Evolutionary conservation across 2,113 vertebrate genomes (phyloP), one percentile per base, ranked within the genome.

Genomic region (Marcusenius ussheri): DNA sequence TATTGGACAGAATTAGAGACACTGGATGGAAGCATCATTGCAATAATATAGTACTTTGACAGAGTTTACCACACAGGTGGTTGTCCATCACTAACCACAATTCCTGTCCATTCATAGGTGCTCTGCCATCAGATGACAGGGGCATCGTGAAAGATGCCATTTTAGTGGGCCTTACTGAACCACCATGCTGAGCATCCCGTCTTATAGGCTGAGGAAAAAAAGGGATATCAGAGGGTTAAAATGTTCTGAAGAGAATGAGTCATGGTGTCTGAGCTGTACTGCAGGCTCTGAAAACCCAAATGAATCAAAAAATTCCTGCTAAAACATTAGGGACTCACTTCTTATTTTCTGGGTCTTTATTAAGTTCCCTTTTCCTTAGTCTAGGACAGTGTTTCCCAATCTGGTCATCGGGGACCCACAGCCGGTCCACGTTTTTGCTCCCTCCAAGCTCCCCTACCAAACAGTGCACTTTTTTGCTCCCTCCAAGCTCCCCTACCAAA

Each of bases 311-410:
- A 84, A 56, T 15, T 17, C n/a, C 49, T 35, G 50, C 31, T 19
- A 35, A 27, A 87, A 35, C 13, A 42, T 80, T 2, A 80, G 27
- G 27, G 46, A 39, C 49, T 51, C 6, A 17, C n/a, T 53, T 56
- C 50, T 87, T 77, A 77, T 77, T 77, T 89, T n/a, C 21, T 49
- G 42, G n/a, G 62, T 9, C 58, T 74, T 89, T 89, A 77, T 89
- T 92, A 88, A 47, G 35, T 47, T 84, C 45, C 17, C 47, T 47
- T n/a, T 47, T 45, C 42, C 6, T 84, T 84, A 2, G 74, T 80
- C 15, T 31, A 15, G 9, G 10, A 1, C 49, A 58, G 24, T 62
- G 56, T n/a, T 62, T 62, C 56, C 56, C 56, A 62, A 62, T 62
- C 56, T 24, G 0, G 56, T 62, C 8, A 2, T 62, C 7, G 2